These are phyloP conservation scores for Ecliptopera silaceata DNA, from an alignment of 2,888 invertebrate genomes.

Conservation along the genomic window DNA sequence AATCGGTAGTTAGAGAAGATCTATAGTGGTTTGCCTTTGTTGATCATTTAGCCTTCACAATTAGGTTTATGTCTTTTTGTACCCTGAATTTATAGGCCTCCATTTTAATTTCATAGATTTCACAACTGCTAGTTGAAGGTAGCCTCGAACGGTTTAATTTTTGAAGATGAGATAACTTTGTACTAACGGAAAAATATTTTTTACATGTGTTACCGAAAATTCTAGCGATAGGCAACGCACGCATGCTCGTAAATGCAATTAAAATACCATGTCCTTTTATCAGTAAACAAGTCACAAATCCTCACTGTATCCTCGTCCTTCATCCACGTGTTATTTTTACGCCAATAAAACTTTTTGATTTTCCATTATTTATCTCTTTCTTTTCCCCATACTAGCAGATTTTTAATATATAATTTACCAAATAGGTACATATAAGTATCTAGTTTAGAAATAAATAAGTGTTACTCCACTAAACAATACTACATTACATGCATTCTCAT, in stretches of 20 bases:
- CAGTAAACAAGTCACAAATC: background rate
- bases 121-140: conserved; percentile 18
- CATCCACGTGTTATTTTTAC: conserved; percentile 20
- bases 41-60: background rate
- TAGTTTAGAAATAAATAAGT: too few species aligned
- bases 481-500: too few species aligned
- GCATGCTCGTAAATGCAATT: background rate
- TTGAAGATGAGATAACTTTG: conserved; percentile 3
- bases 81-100: conserved; percentile 32
- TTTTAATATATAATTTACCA: too few species aligned
- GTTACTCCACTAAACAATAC: too few species aligned
- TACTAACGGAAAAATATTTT: conserved; percentile 7
- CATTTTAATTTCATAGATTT: conserved; percentile 38
- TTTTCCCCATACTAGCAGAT: too few species aligned
- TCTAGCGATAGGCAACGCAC: background rate
- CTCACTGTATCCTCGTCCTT: background rate
- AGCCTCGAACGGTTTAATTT: conserved; percentile 14
- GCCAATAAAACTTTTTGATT: background rate
- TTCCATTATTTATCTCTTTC: too few species aligned
- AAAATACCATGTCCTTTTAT: conserved; percentile 3
- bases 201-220: too few species aligned
- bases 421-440: too few species aligned
- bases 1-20: background rate
- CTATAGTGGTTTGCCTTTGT: background rate
- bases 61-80: background rate